Base-by-base conservation (phyloP, 1,140 invertebrate species). In the Leptopilina clavipes region DNA sequence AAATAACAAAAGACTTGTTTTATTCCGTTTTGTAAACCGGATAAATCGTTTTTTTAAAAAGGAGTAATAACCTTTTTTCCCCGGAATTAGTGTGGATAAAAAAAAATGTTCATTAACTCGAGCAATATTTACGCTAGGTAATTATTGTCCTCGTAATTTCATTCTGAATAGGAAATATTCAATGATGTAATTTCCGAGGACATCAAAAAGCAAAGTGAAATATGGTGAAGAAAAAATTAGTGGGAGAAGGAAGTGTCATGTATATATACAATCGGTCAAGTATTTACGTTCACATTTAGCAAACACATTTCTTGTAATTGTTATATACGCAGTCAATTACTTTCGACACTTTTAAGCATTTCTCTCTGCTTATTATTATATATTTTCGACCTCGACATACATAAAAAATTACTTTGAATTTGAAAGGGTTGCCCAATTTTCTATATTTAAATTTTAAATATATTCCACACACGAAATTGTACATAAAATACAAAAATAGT, bases 151-250 rank as follows among this genome's bases (percentile, higher is more conserved):
- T 65, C 56, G 56, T 10, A 11, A 65, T 65, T 65, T 65, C 56
- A 65, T 22, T 25, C 56, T 65, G 19, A 65, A 65, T 65, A 65
- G 56, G 22, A 65, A 65, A 65, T 31, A 65, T 65, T 52, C 19
- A 14, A 19, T 65, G 19, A 65, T 65, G 56, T 65, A 65, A 65
- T 65, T 65, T 31, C 56, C 56, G 56, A 65, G 56, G 56, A 65
- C 56, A 31, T 65, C 56, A 65, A 65, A 40, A 65, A 22, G 56
- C 12, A 65, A 65, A 65, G 56, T 25, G 22, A 65, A 25, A 65
- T 65, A 65, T 22, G 19, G n/a, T 31, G 22, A 12, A 11, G n/a
- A 25, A 65, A 65, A 14, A 31, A 40, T 6, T 40, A 6, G 48
- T 52, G 6, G 48, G 48, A 52, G 48, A 52, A 52, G 48, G 48